Evolutionary conservation across 1,140 invertebrate species (phyloP).

Genomic region (Drosophila punjabiensis): DNA sequence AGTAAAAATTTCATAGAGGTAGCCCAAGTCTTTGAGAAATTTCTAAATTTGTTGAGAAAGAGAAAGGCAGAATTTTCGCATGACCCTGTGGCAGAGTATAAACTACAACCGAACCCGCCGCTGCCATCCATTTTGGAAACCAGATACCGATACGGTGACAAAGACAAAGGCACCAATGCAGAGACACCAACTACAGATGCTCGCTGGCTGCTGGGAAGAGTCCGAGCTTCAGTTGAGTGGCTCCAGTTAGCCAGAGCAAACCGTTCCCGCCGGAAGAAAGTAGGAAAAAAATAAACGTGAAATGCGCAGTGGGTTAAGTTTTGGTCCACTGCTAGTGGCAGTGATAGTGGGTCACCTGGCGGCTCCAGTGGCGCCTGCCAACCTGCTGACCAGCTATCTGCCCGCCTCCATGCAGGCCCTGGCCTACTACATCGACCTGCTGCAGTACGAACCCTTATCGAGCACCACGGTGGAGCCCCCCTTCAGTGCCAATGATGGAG

Average conservation of each 20-base stretch:
- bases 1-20: background rate
- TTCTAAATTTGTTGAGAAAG: background rate
- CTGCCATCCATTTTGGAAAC: slow-evolving; percentile 50
- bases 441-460: slow-evolving; percentile 83
- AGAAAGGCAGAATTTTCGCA: background rate
- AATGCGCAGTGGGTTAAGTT: slow-evolving; percentile 56
- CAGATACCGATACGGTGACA: slow-evolving; percentile 47
- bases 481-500: slow-evolving; percentile 57
- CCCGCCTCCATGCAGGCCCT: slow-evolving; percentile 83
- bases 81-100: slow-evolving; percentile 21
- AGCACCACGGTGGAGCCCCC: slow-evolving; percentile 77
- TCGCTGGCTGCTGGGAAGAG: slow-evolving; percentile 49
- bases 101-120: slow-evolving; percentile 24
- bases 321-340: slow-evolving; percentile 27
- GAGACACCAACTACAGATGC: slow-evolving; percentile 39
- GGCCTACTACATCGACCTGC: slow-evolving; percentile 84
- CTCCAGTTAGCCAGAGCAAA: slow-evolving; percentile 70
- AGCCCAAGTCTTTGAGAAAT: too few species aligned
- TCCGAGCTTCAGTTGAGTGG: slow-evolving; percentile 16
- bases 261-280: slow-evolving; percentile 53
- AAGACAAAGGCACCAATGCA: slow-evolving; percentile 35
- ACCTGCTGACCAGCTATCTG: slow-evolving; percentile 77
- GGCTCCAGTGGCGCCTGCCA: slow-evolving; percentile 52
- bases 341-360: slow-evolving; percentile 38
- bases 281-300: slow-evolving; percentile 9